Conservation (phyloP, 2,888 invertebrate species). For the Sphinx pinastri region DNA sequence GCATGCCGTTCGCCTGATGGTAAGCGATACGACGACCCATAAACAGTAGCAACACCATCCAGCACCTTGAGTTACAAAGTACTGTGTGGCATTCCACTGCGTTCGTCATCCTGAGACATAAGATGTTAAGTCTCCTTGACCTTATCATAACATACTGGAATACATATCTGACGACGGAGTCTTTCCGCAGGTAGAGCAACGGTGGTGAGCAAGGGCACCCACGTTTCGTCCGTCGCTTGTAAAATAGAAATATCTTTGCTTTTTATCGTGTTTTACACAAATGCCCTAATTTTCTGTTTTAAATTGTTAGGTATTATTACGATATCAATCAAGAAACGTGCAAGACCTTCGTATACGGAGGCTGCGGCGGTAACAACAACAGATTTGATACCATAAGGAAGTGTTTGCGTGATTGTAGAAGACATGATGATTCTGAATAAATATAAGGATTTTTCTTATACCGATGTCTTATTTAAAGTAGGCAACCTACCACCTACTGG, state of each 20-base stretch:
- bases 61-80: too few species aligned
- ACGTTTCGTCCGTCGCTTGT: background rate
- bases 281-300: background rate
- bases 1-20: too few species aligned
- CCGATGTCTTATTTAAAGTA: background rate
- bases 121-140: too few species aligned
- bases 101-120: too few species aligned
- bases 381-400: constrained; percentile 44
- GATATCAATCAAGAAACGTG: constrained; percentile 54
- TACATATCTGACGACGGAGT: too few species aligned
- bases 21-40: too few species aligned
- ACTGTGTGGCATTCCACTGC: too few species aligned
- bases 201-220: too few species aligned
- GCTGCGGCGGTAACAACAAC: constrained; percentile 68
- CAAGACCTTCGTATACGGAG: constrained; percentile 59
- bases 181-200: too few species aligned
- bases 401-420: constrained; percentile 42
- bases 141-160: too few species aligned
- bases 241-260: background rate
- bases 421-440: constrained; percentile 17
- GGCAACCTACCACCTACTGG: too few species aligned
- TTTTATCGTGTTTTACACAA: background rate
- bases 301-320: constrained; percentile 53
- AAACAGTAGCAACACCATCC: too few species aligned
- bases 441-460: background rate